Evolutionary conservation across 2,797 vertebrate species (phyloP).

Genomic region (Rhincodon typus): DNA sequence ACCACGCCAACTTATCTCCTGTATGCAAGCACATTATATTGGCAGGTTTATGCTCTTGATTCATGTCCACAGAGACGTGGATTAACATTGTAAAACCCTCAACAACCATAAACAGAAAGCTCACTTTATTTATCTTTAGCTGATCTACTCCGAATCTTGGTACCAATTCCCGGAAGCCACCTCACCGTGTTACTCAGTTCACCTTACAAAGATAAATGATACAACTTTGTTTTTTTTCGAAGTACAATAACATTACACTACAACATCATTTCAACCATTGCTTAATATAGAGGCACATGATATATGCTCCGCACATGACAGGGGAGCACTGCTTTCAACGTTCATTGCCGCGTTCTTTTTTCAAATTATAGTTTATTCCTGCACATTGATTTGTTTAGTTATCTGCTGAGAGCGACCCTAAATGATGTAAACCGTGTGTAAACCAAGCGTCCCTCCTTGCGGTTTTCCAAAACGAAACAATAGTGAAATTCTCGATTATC

Average conservation of each 20-base stretch:
- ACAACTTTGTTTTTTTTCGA: conserved; percentile 12
- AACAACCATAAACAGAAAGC: neutral
- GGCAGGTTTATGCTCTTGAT: neutral
- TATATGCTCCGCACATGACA: conserved; percentile 8
- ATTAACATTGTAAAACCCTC: neutral
- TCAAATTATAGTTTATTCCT: neutral
- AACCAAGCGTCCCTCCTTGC: neutral
- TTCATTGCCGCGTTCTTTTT: neutral
- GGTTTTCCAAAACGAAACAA: neutral
- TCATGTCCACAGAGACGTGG: neutral
- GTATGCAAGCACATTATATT: neutral
- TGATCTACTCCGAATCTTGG: neutral
- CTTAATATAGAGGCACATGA: conserved; percentile 24
- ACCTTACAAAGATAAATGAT: neutral
- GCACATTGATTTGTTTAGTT: neutral
- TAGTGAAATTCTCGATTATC: neutral
- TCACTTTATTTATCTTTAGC: neutral
- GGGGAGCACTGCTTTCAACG: neutral
- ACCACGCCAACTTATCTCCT: neutral
- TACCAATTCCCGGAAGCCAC: neutral
- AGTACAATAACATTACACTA: neutral
- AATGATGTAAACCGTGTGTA: neutral
- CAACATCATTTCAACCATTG: neutral
- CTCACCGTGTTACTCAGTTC: neutral
- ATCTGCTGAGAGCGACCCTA: neutral